phyloP scores from a whole-genome alignment of 1,140 invertebrate genomes.

The Drosophila nasuta region DNA sequence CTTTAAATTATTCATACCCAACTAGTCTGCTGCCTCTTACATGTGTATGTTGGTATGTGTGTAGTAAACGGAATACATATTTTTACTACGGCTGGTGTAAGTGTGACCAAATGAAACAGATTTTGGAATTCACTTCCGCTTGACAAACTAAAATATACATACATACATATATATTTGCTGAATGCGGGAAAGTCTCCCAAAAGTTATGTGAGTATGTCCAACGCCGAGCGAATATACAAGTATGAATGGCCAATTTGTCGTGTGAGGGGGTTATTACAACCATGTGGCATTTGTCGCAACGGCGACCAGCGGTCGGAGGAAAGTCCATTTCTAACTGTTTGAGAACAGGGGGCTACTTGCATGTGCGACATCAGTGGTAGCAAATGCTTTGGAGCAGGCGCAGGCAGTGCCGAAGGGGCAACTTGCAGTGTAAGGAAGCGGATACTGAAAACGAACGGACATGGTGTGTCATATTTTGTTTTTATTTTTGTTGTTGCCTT shows the following conservation, averaged over 20 bases:
- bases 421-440: slow-evolving; percentile 59
- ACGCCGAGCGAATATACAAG: slow-evolving; percentile 37
- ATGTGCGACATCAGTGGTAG: slow-evolving; percentile 24
- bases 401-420: slow-evolving; percentile 25
- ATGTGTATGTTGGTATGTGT: neutral
- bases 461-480: slow-evolving; percentile 76
- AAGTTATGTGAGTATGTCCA: slow-evolving; percentile 52
- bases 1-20: slow-evolving; percentile 72
- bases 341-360: slow-evolving; percentile 11
- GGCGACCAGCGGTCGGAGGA: slow-evolving; percentile 38
- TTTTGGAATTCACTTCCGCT: slow-evolving; percentile 73
- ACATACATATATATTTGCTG: slow-evolving; percentile 59
- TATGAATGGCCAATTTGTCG: slow-evolving; percentile 83
- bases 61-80: neutral
- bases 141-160: slow-evolving; percentile 48
- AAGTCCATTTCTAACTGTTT: slow-evolving; percentile 27
- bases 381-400: slow-evolving; percentile 35
- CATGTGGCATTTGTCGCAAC: slow-evolving; percentile 65
- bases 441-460: slow-evolving; percentile 72
- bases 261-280: slow-evolving; percentile 69
- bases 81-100: slow-evolving; percentile 11
- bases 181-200: slow-evolving; percentile 40
- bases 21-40: neutral
- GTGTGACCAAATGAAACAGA: slow-evolving; percentile 64
- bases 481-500: slow-evolving; percentile 31